Evolutionary conservation across 2,113 vertebrate genomes (phyloP), one percentile per base, ranked within the genome.

Genomic region (Nycticorax nycticorax): DNA sequence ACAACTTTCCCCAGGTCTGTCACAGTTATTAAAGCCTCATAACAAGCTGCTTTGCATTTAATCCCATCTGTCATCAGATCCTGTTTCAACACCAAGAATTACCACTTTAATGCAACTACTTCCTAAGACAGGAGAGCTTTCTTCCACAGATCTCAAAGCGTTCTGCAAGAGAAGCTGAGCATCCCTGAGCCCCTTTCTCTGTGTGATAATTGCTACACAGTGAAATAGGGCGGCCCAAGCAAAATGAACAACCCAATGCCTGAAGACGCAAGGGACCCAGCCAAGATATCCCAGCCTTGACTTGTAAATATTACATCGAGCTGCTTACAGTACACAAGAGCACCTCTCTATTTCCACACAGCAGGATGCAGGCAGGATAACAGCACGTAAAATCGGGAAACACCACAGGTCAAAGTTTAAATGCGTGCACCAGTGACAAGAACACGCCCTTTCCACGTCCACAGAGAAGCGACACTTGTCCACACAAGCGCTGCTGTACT

Each of bases 61-160:
- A 95, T 91, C 85, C 92, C 94, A 96, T 95, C 95, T 95, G 96
- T 97, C 96, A 97, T 85, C 91, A 96, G 89, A 95, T 94, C 81
- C 88, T 91, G 63, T 91, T 94, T 88, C 88, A 97, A 97, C 94
- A 88, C 59, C 63, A 47, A 89, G 82, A 94, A 93, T 83, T 96
- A 92, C 82, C 88, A 81, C 75, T 88, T 86, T 78, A 95, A 87
- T 94, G 89, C 45, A 75, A 48, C 82, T 78, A 6, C 76, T 94
- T 96, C 94, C 83, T 71, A 89, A 93, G 91, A 84, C 3, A 14
- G 28, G 45, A 91, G 93, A 92, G 91, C 74, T 92, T 89, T 71
- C 83, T 89, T 76, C 74, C 77, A 88, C 3, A 37, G 77, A 88
- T 84, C 83, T 89, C 74, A 57, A 59, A 67, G 74, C 39, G 2